Base-by-base conservation (phyloP, 2,797 vertebrate species). In the Coendou prehensilis region DNA sequence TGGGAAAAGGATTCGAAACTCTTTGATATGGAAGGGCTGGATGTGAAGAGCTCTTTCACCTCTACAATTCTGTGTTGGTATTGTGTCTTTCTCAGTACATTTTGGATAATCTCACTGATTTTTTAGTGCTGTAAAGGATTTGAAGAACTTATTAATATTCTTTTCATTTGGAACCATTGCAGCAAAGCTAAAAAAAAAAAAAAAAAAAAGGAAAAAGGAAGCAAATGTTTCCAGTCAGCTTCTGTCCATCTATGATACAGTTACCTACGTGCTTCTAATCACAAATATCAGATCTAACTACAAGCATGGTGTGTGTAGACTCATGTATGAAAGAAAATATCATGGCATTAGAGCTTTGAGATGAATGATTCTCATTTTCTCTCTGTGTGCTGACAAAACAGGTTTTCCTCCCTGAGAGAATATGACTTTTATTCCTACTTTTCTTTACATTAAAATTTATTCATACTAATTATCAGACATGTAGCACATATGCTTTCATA, bases 31-130 rank as follows among this genome's bases (percentile, higher is more conserved):
- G 7, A 37, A 85, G 9, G 15, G 8, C 20, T 89, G 37, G 64
- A 59, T 81, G 71, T 73, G 84, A 54, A 47, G 1, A 67, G 57
- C 1, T 59, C 56, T 37, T 80, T 63, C n/a, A 71, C 26, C 28
- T 87, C 14, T 61, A 64, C n/a, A 1, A 45, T 78, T 84, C 22
- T 84, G 23, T 87, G 76, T 81, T 85, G 41, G 56, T 61, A 64
- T 54, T 89, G 5, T 61, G 26, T 87, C 28, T 91, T 88, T 57
- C 89, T 92, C 63, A 50, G 67, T 5, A 6, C 92, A 88, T 97
- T 96, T 67, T 56, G 61, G 50, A 71, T 95, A 98, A 98, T 97
- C 57, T n/a, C 92, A 83, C 17, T 96, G 63, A 93, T 91, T 50
- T 89, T 81, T 89, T 8, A 57, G 54, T 52, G 1, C 28, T 2